Evolutionary conservation across 2,888 invertebrate species (phyloP), one percentile per base, ranked within the genome.

Genomic region (Luperina nickerlii): DNA sequence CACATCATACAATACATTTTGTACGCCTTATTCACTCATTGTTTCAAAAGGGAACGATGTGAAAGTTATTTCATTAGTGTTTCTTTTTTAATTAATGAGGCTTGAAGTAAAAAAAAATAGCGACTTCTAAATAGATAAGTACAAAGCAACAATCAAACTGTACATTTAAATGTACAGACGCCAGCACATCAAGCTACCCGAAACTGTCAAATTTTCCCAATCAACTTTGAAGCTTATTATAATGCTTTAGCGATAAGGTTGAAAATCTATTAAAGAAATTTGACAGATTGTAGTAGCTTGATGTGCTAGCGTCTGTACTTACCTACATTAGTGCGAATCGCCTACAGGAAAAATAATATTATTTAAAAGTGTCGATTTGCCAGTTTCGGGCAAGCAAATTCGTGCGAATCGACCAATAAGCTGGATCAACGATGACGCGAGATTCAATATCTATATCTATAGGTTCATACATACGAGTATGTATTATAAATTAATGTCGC

Each of bases 51-150:
- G 38, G 71, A 74, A 82, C 32, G 63, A 63, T 70, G 69, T 69
- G n/a, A 69, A 24, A 75, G 32, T 73, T 68, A 86, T 86, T 86
- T 66, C 42, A 73, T 83, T 75, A 65, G 75, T 38, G 57, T 67
- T 48, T 63, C 11, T 24, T 54, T 45, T 82, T 63, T 32, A 57
- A 38, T 42, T 54, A 85, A 81, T 81, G 70, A 74, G n/a, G 24
- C 15, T 20, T 62, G n/a, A n/a, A 79, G 54, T 18, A 20, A 32
- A 9, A 24, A 32, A 11, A 38, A 24, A 5, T 20, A 0, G 18
- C 38, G 38, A 38, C 24, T 65, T 38, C 2, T 11, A 24, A 65
- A 24, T 11, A 38, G 32, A 32, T 63, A 60, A 5, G 5, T 60
- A 18, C 18, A 18, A 18, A 27, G 2, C 15, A 27, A 62, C 27